Conservation (phyloP, 1,140 invertebrate genomes). For the Antheraea pernyi region DNA sequence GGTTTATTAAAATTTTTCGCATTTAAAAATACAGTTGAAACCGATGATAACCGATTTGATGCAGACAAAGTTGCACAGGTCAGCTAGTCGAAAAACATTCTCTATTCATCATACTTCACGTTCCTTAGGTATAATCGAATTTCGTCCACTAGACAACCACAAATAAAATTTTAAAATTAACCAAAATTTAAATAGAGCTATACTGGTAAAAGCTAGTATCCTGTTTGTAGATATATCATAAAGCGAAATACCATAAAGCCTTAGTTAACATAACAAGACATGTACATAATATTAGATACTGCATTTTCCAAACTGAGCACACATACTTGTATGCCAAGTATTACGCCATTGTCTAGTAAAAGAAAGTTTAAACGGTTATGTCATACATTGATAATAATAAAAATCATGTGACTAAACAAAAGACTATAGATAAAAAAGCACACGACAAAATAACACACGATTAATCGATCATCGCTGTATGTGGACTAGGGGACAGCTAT, state of each 20-base stretch:
- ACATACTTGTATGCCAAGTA: not conserved
- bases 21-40: too few relatives aligned
- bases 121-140: too few relatives aligned
- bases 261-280: not conserved
- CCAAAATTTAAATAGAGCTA: not conserved
- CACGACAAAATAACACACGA: slow-evolving; percentile 27
- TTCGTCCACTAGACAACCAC: too few relatives aligned
- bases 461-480: slow-evolving; percentile 37
- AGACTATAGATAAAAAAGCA: not conserved
- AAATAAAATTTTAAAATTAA: too few relatives aligned
- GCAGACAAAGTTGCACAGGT: too few relatives aligned
- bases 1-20: too few relatives aligned
- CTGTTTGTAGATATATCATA: not conserved
- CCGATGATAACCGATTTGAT: too few relatives aligned
- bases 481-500: not conserved
- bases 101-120: too few relatives aligned
- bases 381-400: not conserved
- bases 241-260: not conserved
- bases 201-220: not conserved
- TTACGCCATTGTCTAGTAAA: not conserved
- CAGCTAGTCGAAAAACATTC: too few relatives aligned
- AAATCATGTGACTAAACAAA: slow-evolving; percentile 14
- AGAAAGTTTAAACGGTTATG: not conserved
- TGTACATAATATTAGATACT: not conserved
- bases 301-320: not conserved